Percentiles rank a stretch among this genome's conserved stretches.
Evolutionary conservation across 2,113 vertebrate species (phyloP).

Genomic region (Canis aureus): DNA sequence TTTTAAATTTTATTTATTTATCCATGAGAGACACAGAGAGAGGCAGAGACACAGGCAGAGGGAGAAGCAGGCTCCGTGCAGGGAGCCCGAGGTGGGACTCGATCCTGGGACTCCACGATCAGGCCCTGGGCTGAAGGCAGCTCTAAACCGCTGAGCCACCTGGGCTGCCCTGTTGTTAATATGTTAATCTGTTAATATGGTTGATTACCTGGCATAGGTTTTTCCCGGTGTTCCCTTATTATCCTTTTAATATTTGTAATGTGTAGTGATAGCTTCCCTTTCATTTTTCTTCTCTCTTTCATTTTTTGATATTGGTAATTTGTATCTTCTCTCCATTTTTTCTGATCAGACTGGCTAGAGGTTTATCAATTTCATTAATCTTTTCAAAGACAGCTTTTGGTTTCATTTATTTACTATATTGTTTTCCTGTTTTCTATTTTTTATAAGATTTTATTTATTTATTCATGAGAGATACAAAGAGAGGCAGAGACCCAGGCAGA

Average conservation of each 20-base stretch:
- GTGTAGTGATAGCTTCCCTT: neutral
- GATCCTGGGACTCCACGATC: too few relatives aligned
- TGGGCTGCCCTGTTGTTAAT: too few relatives aligned
- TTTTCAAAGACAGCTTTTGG: conserved; percentile 20
- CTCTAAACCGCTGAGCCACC: too few relatives aligned
- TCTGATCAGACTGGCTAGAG: neutral
- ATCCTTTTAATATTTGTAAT: neutral
- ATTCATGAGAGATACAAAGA: neutral
- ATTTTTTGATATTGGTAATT: neutral
- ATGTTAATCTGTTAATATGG: neutral
- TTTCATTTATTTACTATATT: neutral
- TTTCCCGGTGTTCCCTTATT: neutral
- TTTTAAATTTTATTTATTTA: too few relatives aligned
- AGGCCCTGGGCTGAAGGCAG: too few relatives aligned
- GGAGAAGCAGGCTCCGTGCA: too few relatives aligned
- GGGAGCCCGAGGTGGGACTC: too few relatives aligned
- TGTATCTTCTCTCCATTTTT: neutral
- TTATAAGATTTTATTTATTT: neutral
- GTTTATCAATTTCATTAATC: neutral
- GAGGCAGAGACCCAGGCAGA: neutral
- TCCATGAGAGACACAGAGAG: too few relatives aligned
- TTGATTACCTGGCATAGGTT: neutral
- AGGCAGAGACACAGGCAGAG: too few relatives aligned
- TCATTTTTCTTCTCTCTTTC: neutral
- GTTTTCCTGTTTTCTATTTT: neutral